Percentiles rank a stretch among this genome's conserved stretches.
Evolutionary conservation across 30 jellyfish, hydroid and myxozoan genomes (phyloP).

Genomic region (Hydractinia echinata): DNA sequence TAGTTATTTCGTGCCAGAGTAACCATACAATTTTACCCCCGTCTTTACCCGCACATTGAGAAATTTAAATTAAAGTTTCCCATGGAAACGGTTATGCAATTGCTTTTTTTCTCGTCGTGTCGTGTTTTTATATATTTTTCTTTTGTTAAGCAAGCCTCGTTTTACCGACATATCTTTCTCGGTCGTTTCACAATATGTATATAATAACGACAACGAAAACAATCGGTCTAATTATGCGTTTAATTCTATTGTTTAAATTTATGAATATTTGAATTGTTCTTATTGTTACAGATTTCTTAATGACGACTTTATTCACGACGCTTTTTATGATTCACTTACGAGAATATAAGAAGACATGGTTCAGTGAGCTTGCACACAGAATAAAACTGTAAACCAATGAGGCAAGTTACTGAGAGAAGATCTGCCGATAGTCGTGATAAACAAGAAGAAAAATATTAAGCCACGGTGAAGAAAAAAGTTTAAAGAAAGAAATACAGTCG

Average conservation of each 20-base stretch:
- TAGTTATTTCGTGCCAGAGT: background rate
- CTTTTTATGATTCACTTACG: slow-evolving; percentile 28
- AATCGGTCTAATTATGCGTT: slow-evolving; percentile 48
- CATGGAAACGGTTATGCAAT: slow-evolving; percentile 7
- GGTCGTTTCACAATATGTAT: slow-evolving; percentile 27
- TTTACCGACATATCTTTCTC: slow-evolving; percentile 7
- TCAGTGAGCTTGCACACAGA: slow-evolving; percentile 36
- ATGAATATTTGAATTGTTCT: slow-evolving; percentile 16
- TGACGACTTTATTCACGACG: slow-evolving; percentile 34
- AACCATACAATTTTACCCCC: background rate
- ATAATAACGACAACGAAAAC: slow-evolving; percentile 27
- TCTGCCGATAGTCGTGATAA: slow-evolving; percentile 8
- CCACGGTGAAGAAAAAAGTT: too few relatives aligned
- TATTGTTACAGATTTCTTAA: slow-evolving; percentile 28
- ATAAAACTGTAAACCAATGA: slow-evolving; percentile 41
- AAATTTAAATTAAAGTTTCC: slow-evolving; percentile 2
- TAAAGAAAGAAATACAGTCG: too few relatives aligned
- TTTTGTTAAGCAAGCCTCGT: background rate
- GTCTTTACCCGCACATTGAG: background rate
- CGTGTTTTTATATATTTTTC: background rate
- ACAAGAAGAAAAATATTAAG: slow-evolving; percentile 4
- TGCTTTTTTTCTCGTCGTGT: slow-evolving; percentile 24
- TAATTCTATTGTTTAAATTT: slow-evolving; percentile 37
- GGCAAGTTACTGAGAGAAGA: slow-evolving; percentile 28
- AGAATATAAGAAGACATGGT: slow-evolving; percentile 40